These are phyloP conservation scores for Pseudomyrmex concolor DNA, from an alignment of 1,140 invertebrate genomes.

Conservation along the genomic window DNA sequence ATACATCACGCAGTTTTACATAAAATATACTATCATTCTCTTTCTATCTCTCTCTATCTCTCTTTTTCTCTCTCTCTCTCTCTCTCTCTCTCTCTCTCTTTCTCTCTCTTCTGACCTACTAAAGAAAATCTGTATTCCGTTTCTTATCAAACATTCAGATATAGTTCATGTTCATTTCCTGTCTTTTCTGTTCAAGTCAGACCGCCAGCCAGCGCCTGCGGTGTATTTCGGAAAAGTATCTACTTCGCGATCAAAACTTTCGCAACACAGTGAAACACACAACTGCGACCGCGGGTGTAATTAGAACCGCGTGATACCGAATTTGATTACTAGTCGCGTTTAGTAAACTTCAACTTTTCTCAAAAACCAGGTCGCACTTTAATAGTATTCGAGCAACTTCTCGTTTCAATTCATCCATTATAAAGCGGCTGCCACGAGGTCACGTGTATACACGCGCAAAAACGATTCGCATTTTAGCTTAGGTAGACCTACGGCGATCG, in stretches of 20 bases:
- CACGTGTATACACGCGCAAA: conserved; percentile 39
- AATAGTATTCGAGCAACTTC: conserved; percentile 23
- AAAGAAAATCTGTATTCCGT: neutral
- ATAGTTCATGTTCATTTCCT: conserved; percentile 1
- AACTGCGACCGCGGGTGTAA: conserved; percentile 1
- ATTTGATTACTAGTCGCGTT: conserved; percentile 52
- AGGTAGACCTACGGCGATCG: conserved; percentile 24
- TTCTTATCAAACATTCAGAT: conserved; percentile 2
- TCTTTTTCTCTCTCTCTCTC: too few species aligned
- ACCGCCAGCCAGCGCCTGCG: neutral
- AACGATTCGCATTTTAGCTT: conserved; percentile 31
- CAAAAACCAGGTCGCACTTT: conserved; percentile 55
- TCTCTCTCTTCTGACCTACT: neutral
- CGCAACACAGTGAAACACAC: conserved; percentile 14
- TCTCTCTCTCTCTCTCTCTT: too few species aligned
- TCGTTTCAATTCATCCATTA: conserved; percentile 39
- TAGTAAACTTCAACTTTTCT: conserved; percentile 28
- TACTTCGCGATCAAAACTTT: conserved; percentile 23
- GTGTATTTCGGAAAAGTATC: conserved; percentile 11
- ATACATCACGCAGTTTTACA: neutral
- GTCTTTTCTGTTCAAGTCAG: neutral
- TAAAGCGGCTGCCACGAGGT: conserved; percentile 26
- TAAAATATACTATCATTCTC: neutral
- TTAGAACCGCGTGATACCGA: conserved; percentile 28
- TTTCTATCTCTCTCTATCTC: too few species aligned